Evolutionary conservation across 2,113 vertebrate species (phyloP).

Genomic region (Corynorhinus townsendii): DNA sequence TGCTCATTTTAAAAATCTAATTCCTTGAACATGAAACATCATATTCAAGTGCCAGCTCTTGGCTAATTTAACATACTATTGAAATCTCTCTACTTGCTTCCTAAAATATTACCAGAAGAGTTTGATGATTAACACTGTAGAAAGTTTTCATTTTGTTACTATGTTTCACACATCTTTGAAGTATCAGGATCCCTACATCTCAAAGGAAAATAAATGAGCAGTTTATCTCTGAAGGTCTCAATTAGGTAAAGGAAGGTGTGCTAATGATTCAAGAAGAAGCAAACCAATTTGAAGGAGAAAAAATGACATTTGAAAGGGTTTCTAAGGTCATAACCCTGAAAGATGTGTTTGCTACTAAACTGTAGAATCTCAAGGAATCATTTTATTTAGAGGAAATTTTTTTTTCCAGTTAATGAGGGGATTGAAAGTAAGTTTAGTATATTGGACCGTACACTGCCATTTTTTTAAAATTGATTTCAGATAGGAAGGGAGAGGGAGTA

Average conservation of each 20-base stretch:
- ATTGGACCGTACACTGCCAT: background rate
- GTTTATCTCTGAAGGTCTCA: background rate
- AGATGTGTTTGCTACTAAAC: background rate
- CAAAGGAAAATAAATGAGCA: background rate
- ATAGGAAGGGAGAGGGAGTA: no score
- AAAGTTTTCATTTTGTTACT: background rate
- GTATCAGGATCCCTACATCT: background rate
- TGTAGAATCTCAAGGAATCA: background rate
- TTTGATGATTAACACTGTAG: background rate
- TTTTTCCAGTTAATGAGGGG: background rate
- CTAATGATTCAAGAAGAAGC: background rate
- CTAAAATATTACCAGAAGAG: background rate
- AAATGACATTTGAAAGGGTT: background rate
- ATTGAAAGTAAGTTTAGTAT: background rate
- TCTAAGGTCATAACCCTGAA: background rate
- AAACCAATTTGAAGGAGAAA: background rate
- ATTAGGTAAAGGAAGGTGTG: background rate
- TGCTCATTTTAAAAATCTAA: constrained; percentile 45
- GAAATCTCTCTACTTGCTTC: background rate
- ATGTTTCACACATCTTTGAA: background rate
- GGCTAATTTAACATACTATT: background rate
- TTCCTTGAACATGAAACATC: background rate
- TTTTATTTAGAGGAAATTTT: background rate
- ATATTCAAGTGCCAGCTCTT: background rate
- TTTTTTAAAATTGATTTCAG: no score